Percentiles rank a stretch among this genome's conserved stretches.
Evolutionary conservation across 2,888 invertebrate species (phyloP).

Genomic region (Octodonta nipae): DNA sequence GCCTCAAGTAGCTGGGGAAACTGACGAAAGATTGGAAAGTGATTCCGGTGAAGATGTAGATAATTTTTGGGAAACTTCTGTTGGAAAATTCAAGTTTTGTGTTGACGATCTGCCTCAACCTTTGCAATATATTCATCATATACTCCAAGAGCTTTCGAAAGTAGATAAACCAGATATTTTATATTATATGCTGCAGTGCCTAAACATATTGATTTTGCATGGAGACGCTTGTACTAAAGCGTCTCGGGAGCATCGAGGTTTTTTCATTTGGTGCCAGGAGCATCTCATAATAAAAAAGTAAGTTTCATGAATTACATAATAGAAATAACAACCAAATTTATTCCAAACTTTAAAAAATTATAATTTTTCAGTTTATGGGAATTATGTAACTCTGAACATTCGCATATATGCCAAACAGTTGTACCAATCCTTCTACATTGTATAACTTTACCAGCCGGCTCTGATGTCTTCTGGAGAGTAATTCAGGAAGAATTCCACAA

Average conservation of each 20-base stretch:
- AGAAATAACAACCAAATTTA: background rate
- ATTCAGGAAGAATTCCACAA: slow-evolving; percentile 89
- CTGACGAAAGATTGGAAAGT: slow-evolving; percentile 56
- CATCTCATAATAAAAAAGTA: slow-evolving; percentile 87
- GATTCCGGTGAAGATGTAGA: slow-evolving; percentile 62
- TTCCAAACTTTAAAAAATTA: background rate
- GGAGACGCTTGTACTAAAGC: slow-evolving; percentile 83
- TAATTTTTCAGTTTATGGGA: slow-evolving; percentile 67
- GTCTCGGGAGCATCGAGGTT: slow-evolving; percentile 77
- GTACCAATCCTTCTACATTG: slow-evolving; percentile 90
- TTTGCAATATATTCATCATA: slow-evolving; percentile 81
- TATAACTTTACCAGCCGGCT: slow-evolving; percentile 83
- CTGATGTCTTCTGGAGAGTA: slow-evolving; percentile 91
- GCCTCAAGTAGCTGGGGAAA: slow-evolving; percentile 61
- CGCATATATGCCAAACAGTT: slow-evolving; percentile 83
- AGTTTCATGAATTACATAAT: slow-evolving; percentile 18
- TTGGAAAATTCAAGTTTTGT: slow-evolving; percentile 83
- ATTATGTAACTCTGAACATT: slow-evolving; percentile 79
- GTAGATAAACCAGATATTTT: slow-evolving; percentile 82
- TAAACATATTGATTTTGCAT: slow-evolving; percentile 82
- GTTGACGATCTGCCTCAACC: slow-evolving; percentile 83
- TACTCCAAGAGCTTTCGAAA: slow-evolving; percentile 70
- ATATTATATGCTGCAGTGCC: slow-evolving; percentile 81
- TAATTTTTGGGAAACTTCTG: slow-evolving; percentile 85
- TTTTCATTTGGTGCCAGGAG: slow-evolving; percentile 93